A percentile compares a stretch with the other conserved stretches of the same genome.
Evolutionary conservation across 2,113 vertebrate genomes (phyloP).

Genomic region (Pavo muticus): DNA sequence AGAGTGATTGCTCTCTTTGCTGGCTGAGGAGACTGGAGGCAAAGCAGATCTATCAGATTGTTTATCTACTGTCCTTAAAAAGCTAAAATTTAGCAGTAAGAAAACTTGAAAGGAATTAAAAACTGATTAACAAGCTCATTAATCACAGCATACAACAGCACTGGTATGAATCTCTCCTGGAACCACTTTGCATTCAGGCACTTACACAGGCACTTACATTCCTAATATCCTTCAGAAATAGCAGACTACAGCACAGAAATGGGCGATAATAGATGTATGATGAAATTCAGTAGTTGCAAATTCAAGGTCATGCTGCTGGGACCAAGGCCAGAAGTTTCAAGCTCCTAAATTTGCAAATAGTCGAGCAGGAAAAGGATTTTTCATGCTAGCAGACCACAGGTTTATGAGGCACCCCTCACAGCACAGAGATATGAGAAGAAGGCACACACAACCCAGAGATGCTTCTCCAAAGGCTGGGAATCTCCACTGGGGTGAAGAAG

Average conservation of each 20-base stretch:
- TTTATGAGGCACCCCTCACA: not conserved
- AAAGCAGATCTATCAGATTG: not conserved
- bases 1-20: not conserved
- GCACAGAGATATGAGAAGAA: not conserved
- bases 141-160: not conserved
- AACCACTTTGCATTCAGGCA: not conserved
- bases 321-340: not conserved
- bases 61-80: not conserved
- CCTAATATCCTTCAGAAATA: not conserved
- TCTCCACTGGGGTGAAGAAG: not conserved
- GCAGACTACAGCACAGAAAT: not conserved
- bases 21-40: not conserved
- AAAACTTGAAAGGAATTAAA: not conserved
- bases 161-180: not conserved
- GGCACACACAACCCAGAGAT: rapidly evolving
- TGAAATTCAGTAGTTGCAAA: not conserved
- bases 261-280: not conserved
- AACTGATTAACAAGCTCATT: not conserved
- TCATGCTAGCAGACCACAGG: rapidly evolving
- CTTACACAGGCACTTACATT: rapidly evolving
- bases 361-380: not conserved
- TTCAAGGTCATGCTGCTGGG: not conserved
- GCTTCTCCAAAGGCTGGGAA: not conserved
- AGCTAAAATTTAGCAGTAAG: not conserved
- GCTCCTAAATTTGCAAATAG: not conserved